Evolutionary conservation across 2,797 vertebrate genomes (phyloP), one percentile per base, ranked within the genome.

Genomic region (Eulemur mongoz): DNA sequence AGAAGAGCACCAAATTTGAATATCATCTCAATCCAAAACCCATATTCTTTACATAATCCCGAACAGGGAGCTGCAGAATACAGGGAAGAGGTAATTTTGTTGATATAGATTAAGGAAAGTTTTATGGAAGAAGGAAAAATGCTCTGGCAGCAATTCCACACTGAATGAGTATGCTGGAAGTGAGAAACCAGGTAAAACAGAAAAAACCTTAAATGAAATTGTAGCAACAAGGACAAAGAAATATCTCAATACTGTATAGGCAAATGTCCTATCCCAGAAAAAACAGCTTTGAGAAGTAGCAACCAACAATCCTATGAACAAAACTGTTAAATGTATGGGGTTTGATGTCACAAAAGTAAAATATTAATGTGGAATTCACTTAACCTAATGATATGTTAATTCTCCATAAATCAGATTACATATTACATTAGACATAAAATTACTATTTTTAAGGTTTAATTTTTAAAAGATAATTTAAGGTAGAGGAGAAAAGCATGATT

Each of bases 391-490:
- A 73, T 18, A 57, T 48, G 12, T n/a, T 89, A 94, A 69, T 30
- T 40, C 86, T 72, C 45, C 63, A 82, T 73, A 83, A 81, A 48
- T 80, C 50, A 82, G 61, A 52, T 3, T 72, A 9, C 4, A 57
- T 63, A 76, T 54, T 89, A 70, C 35, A 83, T 72, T 81, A 85
- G 12, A 89, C 15, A 83, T 38, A 72, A 92, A 96, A 83, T 90
- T 69, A 63, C 2, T 57, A 18, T 69, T 84, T 91, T 50, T 43
- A 93, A 96, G 27, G 7, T 38, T 80, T 85, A 63, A 69, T 30
- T n/a, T 92, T 81, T 73, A 61, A 91, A 93, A 95, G 43, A 63
- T 50, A 79, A 83, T 92, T 82, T 80, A 72, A 92, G 30, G 23
- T 61, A 10, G 27, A 23, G 23, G 32, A 52, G 57, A 20, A 93